Evolutionary conservation across 2,113 vertebrate species (phyloP).

Genomic region (Urocitellus parryii): DNA sequence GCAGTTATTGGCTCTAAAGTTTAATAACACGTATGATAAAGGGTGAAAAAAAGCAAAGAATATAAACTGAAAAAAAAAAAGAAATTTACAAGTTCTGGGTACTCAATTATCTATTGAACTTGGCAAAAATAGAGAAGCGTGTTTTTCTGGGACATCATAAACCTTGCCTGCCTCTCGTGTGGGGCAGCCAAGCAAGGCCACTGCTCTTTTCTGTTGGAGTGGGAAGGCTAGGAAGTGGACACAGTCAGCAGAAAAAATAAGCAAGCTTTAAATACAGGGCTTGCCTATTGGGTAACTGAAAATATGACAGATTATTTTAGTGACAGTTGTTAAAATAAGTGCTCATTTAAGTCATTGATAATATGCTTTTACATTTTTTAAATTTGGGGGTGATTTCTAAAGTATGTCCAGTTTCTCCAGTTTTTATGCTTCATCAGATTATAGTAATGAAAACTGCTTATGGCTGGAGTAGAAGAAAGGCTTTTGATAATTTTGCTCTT

Average conservation of each 20-base stretch:
- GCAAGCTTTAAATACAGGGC: conserved; percentile 1
- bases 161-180: conserved; percentile 14
- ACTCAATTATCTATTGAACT: conserved; percentile 41
- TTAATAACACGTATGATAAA: conserved; percentile 73
- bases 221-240: not conserved
- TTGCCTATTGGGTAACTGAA: conserved; percentile 58
- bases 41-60: not conserved
- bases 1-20: conserved; percentile 73
- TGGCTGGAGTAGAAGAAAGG: conserved; percentile 17
- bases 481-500: conserved; percentile 44
- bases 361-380: not conserved
- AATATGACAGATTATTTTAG: conserved; percentile 37
- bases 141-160: not conserved
- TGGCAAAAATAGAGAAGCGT: conserved; percentile 46
- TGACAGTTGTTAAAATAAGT: conserved; percentile 43
- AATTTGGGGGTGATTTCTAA: not conserved
- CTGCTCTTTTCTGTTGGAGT: conserved; percentile 5
- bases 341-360: conserved; percentile 23
- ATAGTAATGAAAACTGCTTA: conserved; percentile 45
- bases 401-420: not conserved
- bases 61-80: not conserved
- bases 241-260: conserved; percentile 65
- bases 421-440: conserved; percentile 22
- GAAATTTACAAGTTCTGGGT: conserved; percentile 1
- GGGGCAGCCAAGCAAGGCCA: conserved; percentile 19